Percentiles rank a stretch among this genome's conserved stretches.
Conservation (phyloP, 1,140 invertebrate genomes). For the Scaptomyza pallida region DNA sequence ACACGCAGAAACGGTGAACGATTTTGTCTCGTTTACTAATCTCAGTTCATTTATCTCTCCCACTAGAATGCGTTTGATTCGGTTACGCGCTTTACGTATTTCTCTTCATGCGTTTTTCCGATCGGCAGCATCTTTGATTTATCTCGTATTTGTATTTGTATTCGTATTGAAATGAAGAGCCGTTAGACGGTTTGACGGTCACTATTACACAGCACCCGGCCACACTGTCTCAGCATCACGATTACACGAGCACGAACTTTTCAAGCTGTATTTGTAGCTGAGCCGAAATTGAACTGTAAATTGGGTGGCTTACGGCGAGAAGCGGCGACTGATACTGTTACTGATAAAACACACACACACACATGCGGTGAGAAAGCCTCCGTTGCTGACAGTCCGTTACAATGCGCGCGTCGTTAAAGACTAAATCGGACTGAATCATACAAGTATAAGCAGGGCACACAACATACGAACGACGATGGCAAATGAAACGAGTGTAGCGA, state of each 20-base stretch:
- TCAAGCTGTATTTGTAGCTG: conserved; percentile 1
- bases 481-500: conserved; percentile 13
- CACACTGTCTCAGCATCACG: conserved; percentile 39
- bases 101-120: conserved; percentile 44
- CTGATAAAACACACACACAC: background rate
- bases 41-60: conserved; percentile 40
- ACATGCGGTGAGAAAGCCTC: conserved; percentile 27
- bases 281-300: conserved; percentile 40
- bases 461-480: background rate
- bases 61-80: conserved; percentile 16
- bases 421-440: conserved; percentile 45
- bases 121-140: conserved; percentile 58
- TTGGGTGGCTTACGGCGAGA: conserved; percentile 9
- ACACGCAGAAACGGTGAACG: conserved; percentile 13
- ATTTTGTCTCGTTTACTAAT: conserved; percentile 43
- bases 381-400: conserved; percentile 50
- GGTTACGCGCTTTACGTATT: conserved; percentile 3
- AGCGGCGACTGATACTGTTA: conserved; percentile 23
- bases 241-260: conserved; percentile 20
- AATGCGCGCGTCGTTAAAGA: conserved; percentile 50
- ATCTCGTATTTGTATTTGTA: conserved; percentile 10
- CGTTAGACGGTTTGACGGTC: conserved; percentile 61
- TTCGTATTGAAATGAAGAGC: conserved; percentile 45
- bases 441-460: conserved; percentile 27
- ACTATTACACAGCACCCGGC: conserved; percentile 22